Evolutionary conservation across 2,113 vertebrate species (phyloP).

Genomic region (Scophthalmus maximus): DNA sequence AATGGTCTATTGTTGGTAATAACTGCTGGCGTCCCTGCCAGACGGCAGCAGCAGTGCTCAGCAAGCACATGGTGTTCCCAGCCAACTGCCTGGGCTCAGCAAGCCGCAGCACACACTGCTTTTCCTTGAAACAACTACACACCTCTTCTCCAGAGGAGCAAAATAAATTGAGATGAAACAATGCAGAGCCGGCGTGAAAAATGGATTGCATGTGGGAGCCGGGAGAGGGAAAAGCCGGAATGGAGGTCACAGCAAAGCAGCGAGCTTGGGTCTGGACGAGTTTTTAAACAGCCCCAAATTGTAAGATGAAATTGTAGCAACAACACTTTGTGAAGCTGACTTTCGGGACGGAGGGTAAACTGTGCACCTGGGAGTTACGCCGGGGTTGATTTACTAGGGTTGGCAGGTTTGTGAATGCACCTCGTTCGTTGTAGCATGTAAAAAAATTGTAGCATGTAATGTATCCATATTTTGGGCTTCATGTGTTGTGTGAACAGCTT

Average conservation of each 20-base stretch:
- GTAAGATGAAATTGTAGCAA: slow-evolving; percentile 15
- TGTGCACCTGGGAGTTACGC: slow-evolving; percentile 10
- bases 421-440: no score
- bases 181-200: slow-evolving; percentile 52
- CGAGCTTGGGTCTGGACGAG: slow-evolving; percentile 11
- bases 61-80: slow-evolving; percentile 57
- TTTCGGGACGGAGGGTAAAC: neutral
- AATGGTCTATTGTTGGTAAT: slow-evolving; percentile 26
- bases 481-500: no score
- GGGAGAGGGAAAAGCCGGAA: slow-evolving; percentile 28
- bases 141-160: slow-evolving; percentile 40
- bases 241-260: slow-evolving; percentile 41
- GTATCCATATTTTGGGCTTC: slow-evolving; percentile 1
- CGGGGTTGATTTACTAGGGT: slow-evolving; percentile 34
- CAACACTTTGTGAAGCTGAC: slow-evolving; percentile 4
- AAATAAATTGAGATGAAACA: slow-evolving; percentile 56
- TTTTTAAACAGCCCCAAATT: slow-evolving; percentile 34
- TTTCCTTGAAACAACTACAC: slow-evolving; percentile 37
- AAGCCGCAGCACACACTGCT: slow-evolving; percentile 46
- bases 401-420: slow-evolving; percentile 13
- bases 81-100: slow-evolving; percentile 60
- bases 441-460: no score
- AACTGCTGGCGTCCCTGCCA: slow-evolving; percentile 43
- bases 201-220: slow-evolving; percentile 39
- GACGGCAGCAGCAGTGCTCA: slow-evolving; percentile 55